Conservation (phyloP, 2,113 vertebrate genomes). For the western clawed frog (Xenopus tropicalis) region DNA sequence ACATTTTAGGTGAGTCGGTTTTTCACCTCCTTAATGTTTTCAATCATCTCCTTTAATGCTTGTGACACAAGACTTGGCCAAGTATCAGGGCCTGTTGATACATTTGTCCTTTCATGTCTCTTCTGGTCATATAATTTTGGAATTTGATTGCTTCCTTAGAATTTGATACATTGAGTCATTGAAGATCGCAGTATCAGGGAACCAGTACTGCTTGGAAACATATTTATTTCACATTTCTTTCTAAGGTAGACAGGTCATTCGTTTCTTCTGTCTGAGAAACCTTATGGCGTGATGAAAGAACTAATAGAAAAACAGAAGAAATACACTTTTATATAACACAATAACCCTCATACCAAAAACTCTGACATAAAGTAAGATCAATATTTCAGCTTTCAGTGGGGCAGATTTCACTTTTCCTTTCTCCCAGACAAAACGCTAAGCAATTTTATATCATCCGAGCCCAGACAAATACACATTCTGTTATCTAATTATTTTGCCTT, state of each 20-base stretch:
- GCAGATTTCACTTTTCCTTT: constrained; percentile 4
- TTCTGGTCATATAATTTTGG: constrained; percentile 34
- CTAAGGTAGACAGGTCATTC: constrained; percentile 7
- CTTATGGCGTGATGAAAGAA: constrained; percentile 25
- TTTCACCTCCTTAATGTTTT: constrained; percentile 22
- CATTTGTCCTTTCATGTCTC: constrained; percentile 33
- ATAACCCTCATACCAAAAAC: background rate
- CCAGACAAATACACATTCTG: constrained; percentile 34
- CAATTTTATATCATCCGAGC: constrained; percentile 30
- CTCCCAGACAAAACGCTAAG: constrained; percentile 29
- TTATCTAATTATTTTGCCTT: constrained; percentile 33
- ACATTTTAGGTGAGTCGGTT: constrained; percentile 12
- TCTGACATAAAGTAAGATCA: constrained; percentile 1
- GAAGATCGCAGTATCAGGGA: constrained; percentile 29
- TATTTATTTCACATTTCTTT: constrained; percentile 31
- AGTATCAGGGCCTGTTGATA: constrained; percentile 27
- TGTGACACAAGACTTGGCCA: constrained; percentile 1
- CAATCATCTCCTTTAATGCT: constrained; percentile 30
- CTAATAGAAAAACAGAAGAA: constrained; percentile 28
- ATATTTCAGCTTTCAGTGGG: constrained; percentile 16
- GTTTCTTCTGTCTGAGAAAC: constrained; percentile 20
- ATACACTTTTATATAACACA: background rate
- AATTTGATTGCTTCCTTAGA: constrained; percentile 42
- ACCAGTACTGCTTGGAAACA: background rate
- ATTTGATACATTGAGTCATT: constrained; percentile 43